Base-by-base conservation (phyloP, 2,113 vertebrate genomes). In the Desmodus rotundus region DNA sequence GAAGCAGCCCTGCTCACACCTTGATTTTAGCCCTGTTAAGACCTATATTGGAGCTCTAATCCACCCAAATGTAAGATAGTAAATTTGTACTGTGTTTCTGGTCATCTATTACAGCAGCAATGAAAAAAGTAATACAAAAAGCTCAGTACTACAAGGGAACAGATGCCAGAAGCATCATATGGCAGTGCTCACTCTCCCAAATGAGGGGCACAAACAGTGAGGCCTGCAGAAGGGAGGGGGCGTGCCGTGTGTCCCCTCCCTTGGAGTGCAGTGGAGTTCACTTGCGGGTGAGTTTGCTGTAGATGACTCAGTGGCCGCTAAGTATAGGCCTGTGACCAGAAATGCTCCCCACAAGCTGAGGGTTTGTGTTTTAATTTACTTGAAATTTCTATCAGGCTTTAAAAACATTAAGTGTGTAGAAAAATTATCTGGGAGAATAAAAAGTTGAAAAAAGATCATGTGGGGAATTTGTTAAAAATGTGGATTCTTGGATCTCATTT, bases 371-470 rank as follows among this genome's bases (percentile, higher is more conserved):
- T 92, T 43, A 72, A 90, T 85, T 88, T 85, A 63, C 52, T 47
- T 67, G 77, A 91, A 91, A 65, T 94, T 95, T 93, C 52, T 74
- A 24, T 83, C 68, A 86, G 41, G 24, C 43, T 95, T 76, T 63
- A 61, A 54, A 68, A 77, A 92, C 54, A 16, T 76, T 70, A 56
- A n/a, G 7, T 43, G 31, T 70, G 28, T 80, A 47, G 92, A 61
- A 95, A 93, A 91, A 83, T 87, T 72, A 85, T 54, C 33, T 45
- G 68, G 38, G 41, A 80, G 84, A 77, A 67, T 93, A 7, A 88
- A 86, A 94, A 56, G 33, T 58, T 70, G 78, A 94, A 77, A 87
- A 91, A 94, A 87, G 36, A 47, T 84, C 31, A 77, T 47, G 10
- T 93, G 70, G 28, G 45, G 36, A 65, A 80, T 76, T 89, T 50